Evolutionary conservation across 2,113 vertebrate genomes (phyloP), one percentile per base, ranked within the genome.

Genomic region (Pelmatolapia mariae): DNA sequence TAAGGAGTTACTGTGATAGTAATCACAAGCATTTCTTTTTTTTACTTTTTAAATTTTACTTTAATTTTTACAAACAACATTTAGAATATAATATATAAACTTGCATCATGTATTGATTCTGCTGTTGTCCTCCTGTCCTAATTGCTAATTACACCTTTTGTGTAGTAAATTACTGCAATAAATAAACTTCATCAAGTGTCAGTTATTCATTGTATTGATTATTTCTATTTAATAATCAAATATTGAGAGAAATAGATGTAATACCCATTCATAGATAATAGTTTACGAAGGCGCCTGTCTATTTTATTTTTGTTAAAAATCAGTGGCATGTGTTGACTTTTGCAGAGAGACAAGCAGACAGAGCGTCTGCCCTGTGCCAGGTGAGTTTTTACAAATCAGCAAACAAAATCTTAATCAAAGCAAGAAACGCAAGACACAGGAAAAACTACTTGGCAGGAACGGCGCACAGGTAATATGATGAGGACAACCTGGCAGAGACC

Each of bases 21-120:
- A 40, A 22, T 19, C 19, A 22, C 63, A 68, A 68, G 61, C 63
- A 38, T 22, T 1, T 38, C 0, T 38, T n/a, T 38, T n/a, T 22
- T 66, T 38, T 38, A 3, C 54, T 57, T 0, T 68, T 38, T 38
- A n/a, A 0, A 13, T 38, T 68, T 3, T 1, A 1, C 19, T n/a
- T n/a, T 13, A 0, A 66, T 12, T 38, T 38, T 38, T 22, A 5
- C 33, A 22, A 66, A 13, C 33, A 0, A 13, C 4, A 22, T 40
- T 40, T 2, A 22, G 33, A 22, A 0, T 68, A 0, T 22, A 11
- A 63, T 8, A 5, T 4, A 8, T 5, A 1, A 68, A 2, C 33
- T 22, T 5, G 7, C 1, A 0, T 22, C n/a, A 0, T 13, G 11
- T 5, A 0, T 5, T 40, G 63, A 15, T 40, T 68, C 19, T 66